Evolutionary conservation across 2,888 invertebrate species (phyloP), one percentile per base, ranked within the genome.

Genomic region (Andrena trimmerana): DNA sequence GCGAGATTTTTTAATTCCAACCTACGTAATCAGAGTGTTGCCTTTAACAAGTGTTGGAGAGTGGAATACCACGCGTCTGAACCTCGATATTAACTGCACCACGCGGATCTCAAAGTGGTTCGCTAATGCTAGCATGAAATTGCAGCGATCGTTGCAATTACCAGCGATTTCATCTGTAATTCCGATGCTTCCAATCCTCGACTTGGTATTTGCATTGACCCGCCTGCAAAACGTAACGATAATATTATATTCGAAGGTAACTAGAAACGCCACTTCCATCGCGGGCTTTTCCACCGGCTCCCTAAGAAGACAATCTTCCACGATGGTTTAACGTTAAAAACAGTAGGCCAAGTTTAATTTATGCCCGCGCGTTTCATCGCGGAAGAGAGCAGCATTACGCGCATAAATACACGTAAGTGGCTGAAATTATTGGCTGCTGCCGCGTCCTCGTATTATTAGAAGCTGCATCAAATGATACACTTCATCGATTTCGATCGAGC

Each of bases 381-480:
- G 68, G 81, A 81, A 70, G 74, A 73, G 69, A 59, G 42, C 36
- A 67, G 48, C 71, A 54, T 80, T 73, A 65, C 52, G 10, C 42
- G 36, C 71, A 59, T 81, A 82, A 82, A 76, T 82, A 67, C 60
- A 31, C 50, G 67, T 71, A 71, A 81, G 52, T 59, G 76, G 63
- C 2, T 72, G 52, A 81, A 72, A 76, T 81, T 63, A 76, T 68
- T 72, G 31, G 24, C 6, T 29, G 27, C 52, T 42, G 6, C 31
- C 31, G n/a, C 33, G 76, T 67, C 52, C 70, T 69, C 59, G 54
- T 54, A 36, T 77, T 72, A 83, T 82, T 82, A 82, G 78, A 82
- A 82, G 78, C 70, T 70, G 42, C 72, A 76, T 50, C 57, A 67
- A 82, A 83, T 74, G 82, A 83, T 82, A 82, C 78, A 82, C 78